Percentiles rank a stretch among this genome's conserved stretches.
These are phyloP conservation scores for Pseudococcus jackbeardsleyi DNA, from an alignment of 2,888 invertebrate genomes.

Conservation along the genomic window DNA sequence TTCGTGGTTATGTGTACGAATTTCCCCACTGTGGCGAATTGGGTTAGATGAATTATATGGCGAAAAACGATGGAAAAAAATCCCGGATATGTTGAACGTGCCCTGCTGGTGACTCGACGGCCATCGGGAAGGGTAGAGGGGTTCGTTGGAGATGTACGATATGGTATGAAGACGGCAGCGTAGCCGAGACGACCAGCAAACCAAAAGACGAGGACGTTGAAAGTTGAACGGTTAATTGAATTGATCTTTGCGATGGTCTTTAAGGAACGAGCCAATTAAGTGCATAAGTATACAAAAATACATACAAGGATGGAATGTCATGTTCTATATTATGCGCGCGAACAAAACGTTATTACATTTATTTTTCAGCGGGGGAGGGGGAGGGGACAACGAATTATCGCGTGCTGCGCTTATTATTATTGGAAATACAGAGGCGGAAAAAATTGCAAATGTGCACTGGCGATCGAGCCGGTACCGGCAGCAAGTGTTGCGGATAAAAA, in stretches of 20 bases:
- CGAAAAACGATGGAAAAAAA: not conserved
- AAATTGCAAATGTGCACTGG: not conserved
- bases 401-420: not conserved
- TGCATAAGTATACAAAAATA: not conserved
- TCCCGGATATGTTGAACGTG: not conserved
- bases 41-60: not conserved
- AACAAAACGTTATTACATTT: not conserved
- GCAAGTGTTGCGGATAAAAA: not conserved
- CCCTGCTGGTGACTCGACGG: not conserved
- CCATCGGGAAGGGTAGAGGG: not conserved
- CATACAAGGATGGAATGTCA: not conserved
- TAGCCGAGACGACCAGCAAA: not conserved
- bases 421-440: not conserved
- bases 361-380: not conserved
- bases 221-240: constrained; percentile 43
- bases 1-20: not conserved
- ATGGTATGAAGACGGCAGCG: not conserved
- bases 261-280: constrained; percentile 30
- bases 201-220: not conserved
- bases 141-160: not conserved
- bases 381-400: not conserved
- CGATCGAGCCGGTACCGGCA: not conserved
- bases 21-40: not conserved
- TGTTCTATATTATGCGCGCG: not conserved
- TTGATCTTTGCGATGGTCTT: constrained; percentile 24